Base-by-base conservation (phyloP, 2,113 vertebrate species). In the Polypterus bichir region DNA sequence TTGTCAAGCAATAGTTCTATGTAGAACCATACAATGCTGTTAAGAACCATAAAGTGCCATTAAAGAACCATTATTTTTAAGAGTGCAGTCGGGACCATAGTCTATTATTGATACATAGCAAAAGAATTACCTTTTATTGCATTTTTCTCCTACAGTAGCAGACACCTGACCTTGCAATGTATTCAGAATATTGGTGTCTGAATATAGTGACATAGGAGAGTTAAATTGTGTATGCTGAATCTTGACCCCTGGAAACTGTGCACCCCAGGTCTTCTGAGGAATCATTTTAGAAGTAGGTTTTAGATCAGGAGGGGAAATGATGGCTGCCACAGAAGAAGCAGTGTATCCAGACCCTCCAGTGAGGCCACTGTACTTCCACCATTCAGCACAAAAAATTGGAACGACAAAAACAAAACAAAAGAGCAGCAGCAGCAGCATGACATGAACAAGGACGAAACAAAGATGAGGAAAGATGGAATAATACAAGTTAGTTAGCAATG, bases 131-230 rank as follows among this genome's bases (percentile, higher is more conserved):
- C 85, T 88, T 75, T 79, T 75, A 1, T 49, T 0, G 1, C 80
- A 74, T 63, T 72, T 65, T 75, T 87, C 84, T 75, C 84, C 86
- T 69, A 90, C 77, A 64, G 84, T 84, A 72, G 86, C 85, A 66
- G 86, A 82, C 65, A 89, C 87, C 86, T 88, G 83, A 51, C 85
- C 86, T 76, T 88, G 84, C 67, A 89, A 78, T 53, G 83, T 87
- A 77, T 86, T 84, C 81, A 88, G 79, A 72, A 88, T 83, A 83
- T 87, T 88, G 71, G 87, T 86, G 77, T 90, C 86, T 78, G 85
- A 89, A 70, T 90, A 88, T 72, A 89, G 66, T 69, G 88, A 85
- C 83, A 88, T 78, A 1, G 87, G 88, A 56, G 85, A 88, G 65
- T 88, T 89, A 84, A 88, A 89, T 68, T 88, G 87, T 57, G 85